These are phyloP conservation scores for Diplazon laetatorius DNA, from an alignment of 2,888 invertebrate species.

Conservation along the genomic window DNA sequence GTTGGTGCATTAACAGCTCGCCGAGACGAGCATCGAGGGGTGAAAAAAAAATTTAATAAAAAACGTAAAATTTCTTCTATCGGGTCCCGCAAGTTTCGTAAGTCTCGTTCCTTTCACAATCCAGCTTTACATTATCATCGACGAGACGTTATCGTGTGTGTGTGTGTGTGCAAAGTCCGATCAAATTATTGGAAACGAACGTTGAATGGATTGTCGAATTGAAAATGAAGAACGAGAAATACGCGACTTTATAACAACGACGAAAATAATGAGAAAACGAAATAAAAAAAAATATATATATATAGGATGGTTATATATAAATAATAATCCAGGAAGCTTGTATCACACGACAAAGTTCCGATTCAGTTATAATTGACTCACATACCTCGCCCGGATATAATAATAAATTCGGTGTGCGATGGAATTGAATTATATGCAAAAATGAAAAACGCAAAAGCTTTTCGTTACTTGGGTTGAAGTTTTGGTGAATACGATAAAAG, in stretches of 20 bases:
- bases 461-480: constrained; percentile 38
- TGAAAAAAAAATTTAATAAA: constrained; percentile 24
- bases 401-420: constrained; percentile 24
- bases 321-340: too few species aligned
- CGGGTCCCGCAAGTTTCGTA: constrained; percentile 11
- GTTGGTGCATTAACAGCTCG: constrained; percentile 47
- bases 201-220: not conserved
- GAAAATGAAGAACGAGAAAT: not conserved
- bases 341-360: too few species aligned
- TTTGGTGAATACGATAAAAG: not conserved
- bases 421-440: not conserved
- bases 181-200: constrained; percentile 10
- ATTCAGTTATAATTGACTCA: too few species aligned
- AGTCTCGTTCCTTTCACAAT: not conserved
- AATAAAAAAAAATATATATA: constrained; percentile 8
- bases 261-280: constrained; percentile 1
- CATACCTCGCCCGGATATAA: not conserved
- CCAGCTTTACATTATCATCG: not conserved
- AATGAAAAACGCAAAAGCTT: constrained; percentile 22
- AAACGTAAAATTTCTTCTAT: not conserved
- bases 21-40: too few species aligned
- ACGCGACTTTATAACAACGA: not conserved
- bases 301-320: constrained; percentile 7
- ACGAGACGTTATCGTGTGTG: too few species aligned
- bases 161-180: not conserved